Evolutionary conservation across 2,797 vertebrate genomes (phyloP).

Genomic region (Glossophaga mutica): DNA sequence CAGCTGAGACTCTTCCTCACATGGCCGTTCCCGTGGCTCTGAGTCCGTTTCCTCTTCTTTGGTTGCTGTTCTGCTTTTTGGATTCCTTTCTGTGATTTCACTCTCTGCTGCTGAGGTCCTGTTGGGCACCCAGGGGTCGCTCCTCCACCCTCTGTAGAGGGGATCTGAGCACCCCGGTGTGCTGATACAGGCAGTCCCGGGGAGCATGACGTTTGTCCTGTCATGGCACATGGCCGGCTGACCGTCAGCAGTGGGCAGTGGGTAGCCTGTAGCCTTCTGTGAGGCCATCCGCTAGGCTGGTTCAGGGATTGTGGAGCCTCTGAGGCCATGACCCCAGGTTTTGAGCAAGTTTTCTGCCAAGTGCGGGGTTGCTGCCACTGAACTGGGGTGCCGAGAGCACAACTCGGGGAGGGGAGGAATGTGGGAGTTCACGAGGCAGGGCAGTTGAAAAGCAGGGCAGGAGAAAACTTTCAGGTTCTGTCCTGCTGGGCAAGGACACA

Average conservation of each 20-base stretch:
- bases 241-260: background rate
- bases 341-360: background rate
- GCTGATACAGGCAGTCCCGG: too few relatives aligned
- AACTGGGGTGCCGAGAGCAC: accelerated
- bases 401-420: accelerated
- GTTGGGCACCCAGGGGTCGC: background rate
- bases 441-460: accelerated
- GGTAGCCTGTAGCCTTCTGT: background rate
- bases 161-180: accelerated
- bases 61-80: background rate
- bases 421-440: accelerated
- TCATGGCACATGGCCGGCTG: accelerated
- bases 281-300: background rate
- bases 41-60: background rate
- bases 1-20: background rate
- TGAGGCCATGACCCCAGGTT: background rate
- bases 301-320: background rate
- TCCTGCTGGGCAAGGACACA: background rate
- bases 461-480: background rate
- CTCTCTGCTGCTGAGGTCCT: background rate
- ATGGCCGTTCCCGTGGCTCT: background rate
- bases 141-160: background rate
- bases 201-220: background rate
- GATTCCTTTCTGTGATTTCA: background rate
- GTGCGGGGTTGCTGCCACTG: background rate